A percentile compares a stretch with the other conserved stretches of the same genome.
phyloP scores from a whole-genome alignment of 2,888 invertebrate genomes.

The Amblyjoppa fuscipennis region DNA sequence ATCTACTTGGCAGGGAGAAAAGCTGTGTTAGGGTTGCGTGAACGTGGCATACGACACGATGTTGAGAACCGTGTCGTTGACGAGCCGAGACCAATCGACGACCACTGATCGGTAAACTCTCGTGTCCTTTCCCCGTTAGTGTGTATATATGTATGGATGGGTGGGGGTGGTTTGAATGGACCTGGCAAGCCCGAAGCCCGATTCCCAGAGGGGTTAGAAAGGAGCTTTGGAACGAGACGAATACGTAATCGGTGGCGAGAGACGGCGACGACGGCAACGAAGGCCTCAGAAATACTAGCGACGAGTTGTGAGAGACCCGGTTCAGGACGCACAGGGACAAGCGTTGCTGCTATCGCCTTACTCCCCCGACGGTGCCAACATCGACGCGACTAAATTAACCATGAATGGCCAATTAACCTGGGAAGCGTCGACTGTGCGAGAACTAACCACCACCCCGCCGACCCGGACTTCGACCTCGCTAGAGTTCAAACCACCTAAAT shows the following conservation, averaged over 20 bases:
- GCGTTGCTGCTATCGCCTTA: constrained; percentile 79
- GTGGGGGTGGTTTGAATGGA: constrained; percentile 54
- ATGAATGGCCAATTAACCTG: constrained; percentile 85
- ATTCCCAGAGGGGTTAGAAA: constrained; percentile 56
- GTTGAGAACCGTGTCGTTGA: constrained; percentile 47
- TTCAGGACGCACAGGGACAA: constrained; percentile 68
- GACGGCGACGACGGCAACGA: constrained; percentile 42
- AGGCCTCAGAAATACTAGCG: constrained; percentile 43
- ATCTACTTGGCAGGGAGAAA: constrained; percentile 30
- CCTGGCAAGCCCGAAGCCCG: background rate
- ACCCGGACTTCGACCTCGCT: constrained; percentile 67
- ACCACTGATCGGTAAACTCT: constrained; percentile 67
- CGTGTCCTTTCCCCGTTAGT: constrained; percentile 64
- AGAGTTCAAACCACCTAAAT: constrained; percentile 62
- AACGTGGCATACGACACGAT: constrained; percentile 58
- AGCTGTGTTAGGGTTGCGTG: constrained; percentile 35
- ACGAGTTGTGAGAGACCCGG: constrained; percentile 25
- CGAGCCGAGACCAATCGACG: constrained; percentile 64
- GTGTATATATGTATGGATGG: constrained; percentile 7
- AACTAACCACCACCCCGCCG: constrained; percentile 69
- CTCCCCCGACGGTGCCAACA: constrained; percentile 73
- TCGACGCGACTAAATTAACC: constrained; percentile 83
- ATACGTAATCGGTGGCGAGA: constrained; percentile 78
- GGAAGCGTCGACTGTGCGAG: constrained; percentile 73
- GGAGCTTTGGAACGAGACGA: constrained; percentile 74